phyloP scores from a whole-genome alignment of 2,888 invertebrate genomes.

The Nebria salina region DNA sequence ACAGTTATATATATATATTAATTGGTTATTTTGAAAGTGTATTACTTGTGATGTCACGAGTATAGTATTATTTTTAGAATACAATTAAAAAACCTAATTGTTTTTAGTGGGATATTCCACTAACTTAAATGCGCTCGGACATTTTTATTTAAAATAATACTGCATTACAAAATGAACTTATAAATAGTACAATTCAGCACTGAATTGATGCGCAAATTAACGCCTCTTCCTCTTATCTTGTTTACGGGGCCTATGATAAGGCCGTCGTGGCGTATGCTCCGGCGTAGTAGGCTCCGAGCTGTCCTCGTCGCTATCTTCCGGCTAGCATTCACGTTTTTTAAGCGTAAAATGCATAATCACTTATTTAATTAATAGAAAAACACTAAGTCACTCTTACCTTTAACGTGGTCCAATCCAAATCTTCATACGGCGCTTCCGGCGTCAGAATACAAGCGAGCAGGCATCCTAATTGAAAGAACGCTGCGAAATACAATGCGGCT shows the following conservation, averaged over 20 bases:
- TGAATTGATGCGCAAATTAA: conserved; percentile 56
- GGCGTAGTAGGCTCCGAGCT: conserved; percentile 79
- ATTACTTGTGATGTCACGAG: too few relatives aligned
- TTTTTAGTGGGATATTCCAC: too few relatives aligned
- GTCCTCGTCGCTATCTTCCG: conserved; percentile 77
- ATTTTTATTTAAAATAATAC: neutral
- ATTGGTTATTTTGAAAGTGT: too few relatives aligned
- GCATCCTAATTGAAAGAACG: conserved; percentile 87
- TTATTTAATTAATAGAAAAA: neutral
- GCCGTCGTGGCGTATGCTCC: conserved; percentile 73
- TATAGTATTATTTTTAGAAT: too few relatives aligned
- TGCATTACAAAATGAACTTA: conserved; percentile 13
- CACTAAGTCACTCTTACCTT: conserved; percentile 60
- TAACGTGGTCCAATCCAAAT: conserved; percentile 59
- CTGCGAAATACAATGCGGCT: conserved; percentile 85
- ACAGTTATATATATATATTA: too few relatives aligned
- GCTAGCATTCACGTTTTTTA: conserved; percentile 32
- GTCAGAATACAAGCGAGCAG: conserved; percentile 83
- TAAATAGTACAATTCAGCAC: neutral
- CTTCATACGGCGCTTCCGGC: conserved; percentile 71
- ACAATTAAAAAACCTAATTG: too few relatives aligned
- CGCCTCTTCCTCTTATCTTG: conserved; percentile 79
- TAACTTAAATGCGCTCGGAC: too few relatives aligned
- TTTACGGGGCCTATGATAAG: conserved; percentile 70
- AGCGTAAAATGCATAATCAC: neutral